A percentile compares a stretch with the other conserved stretches of the same genome.
phyloP scores from a whole-genome alignment of 2,888 invertebrate species.

The Chirona hameri region DNA sequence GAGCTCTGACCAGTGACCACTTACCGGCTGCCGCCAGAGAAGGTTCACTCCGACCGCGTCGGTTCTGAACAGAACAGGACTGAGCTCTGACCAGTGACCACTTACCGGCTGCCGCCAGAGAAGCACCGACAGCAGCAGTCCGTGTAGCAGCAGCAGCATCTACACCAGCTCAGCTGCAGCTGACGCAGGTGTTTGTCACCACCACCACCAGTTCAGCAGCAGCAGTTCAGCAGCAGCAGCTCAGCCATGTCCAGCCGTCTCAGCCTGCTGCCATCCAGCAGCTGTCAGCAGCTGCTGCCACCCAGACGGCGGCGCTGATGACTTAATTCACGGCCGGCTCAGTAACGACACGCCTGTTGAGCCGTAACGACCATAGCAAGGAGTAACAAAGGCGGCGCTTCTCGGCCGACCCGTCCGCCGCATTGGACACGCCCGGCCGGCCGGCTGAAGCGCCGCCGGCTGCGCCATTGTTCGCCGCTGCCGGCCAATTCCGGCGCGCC shows the following conservation, averaged over 20 bases:
- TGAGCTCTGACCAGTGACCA: too few species aligned
- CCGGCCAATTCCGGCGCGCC: conserved; percentile 22
- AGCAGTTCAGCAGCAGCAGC: neutral
- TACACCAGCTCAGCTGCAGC: neutral
- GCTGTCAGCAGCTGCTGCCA: neutral
- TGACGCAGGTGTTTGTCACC: neutral
- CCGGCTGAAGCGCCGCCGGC: neutral
- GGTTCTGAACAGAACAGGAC: too few species aligned
- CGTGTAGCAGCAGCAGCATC: too few species aligned
- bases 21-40: too few species aligned
- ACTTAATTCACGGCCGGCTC: conserved; percentile 24
- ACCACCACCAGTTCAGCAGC: neutral
- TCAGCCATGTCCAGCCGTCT: neutral
- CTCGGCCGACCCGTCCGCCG: neutral
- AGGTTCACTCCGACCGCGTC: too few species aligned
- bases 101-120: too few species aligned
- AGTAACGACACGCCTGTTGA: conserved; percentile 25
- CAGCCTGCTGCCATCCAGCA: neutral
- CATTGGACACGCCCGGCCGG: conserved; percentile 10
- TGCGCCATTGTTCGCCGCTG: conserved; percentile 25
- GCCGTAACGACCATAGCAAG: conserved; percentile 24
- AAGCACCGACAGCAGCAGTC: too few species aligned
- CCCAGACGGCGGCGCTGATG: neutral
- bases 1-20: too few species aligned
- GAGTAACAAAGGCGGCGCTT: conserved; percentile 8